phyloP scores from a whole-genome alignment of 2,797 vertebrate species.

The Enteromius unitaeniatus region DNA sequence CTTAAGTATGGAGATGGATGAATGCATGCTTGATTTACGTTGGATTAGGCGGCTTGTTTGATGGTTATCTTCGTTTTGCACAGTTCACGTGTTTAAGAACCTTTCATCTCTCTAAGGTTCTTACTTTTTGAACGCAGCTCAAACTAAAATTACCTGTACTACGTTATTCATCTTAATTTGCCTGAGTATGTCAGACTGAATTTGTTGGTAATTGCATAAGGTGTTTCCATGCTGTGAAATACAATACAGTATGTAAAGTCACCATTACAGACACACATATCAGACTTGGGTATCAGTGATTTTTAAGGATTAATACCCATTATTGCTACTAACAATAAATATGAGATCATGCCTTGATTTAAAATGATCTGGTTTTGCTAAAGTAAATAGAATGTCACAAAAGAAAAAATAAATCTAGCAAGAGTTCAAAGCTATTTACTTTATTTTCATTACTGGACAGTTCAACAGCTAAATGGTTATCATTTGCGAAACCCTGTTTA shows the following conservation, averaged over 20 bases:
- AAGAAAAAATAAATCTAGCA: background rate
- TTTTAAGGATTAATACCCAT: background rate
- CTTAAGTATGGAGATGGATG: constrained; percentile 32
- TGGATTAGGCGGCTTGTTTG: constrained; percentile 50
- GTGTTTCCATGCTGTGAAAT: constrained; percentile 6
- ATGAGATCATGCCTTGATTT: constrained; percentile 1
- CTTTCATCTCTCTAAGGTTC: constrained; percentile 14
- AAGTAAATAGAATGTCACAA: background rate
- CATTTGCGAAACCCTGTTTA: background rate
- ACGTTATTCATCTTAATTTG: constrained; percentile 26
- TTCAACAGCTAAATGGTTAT: background rate
- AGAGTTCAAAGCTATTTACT: background rate
- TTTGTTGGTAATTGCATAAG: constrained; percentile 18
- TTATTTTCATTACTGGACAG: background rate
- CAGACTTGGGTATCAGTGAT: background rate
- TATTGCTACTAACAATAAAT: background rate
- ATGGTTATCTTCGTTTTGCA: constrained; percentile 36
- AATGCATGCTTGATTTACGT: constrained; percentile 56
- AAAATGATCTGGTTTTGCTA: background rate
- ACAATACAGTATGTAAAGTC: background rate
- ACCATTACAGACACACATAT: background rate
- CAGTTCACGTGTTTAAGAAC: constrained; percentile 4
- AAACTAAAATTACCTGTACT: background rate
- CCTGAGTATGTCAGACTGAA: background rate
- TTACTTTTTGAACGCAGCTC: constrained; percentile 2